phyloP scores from a whole-genome alignment of 2,888 invertebrate species.

The Cantharis lateralis region DNA sequence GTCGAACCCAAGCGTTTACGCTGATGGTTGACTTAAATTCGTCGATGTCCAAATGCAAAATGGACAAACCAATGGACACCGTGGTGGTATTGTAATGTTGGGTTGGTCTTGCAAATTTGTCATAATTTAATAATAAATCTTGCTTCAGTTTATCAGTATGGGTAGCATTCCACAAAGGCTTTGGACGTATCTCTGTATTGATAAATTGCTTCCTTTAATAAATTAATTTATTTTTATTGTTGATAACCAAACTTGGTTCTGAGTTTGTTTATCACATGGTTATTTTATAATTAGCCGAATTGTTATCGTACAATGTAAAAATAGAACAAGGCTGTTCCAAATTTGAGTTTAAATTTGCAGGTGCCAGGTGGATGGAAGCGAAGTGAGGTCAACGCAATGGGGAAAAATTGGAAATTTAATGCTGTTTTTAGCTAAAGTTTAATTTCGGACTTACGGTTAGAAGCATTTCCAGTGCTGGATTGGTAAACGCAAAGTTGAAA shows the following conservation, averaged over 20 bases:
- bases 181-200: slow-evolving; percentile 46
- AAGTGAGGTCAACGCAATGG: slow-evolving; percentile 26
- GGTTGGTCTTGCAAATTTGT: slow-evolving; percentile 61
- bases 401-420: neutral
- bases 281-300: neutral
- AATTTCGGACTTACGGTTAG: slow-evolving; percentile 23
- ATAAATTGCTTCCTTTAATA: slow-evolving; percentile 25
- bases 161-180: slow-evolving; percentile 61
- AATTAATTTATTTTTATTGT: slow-evolving; percentile 2
- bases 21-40: slow-evolving; percentile 66
- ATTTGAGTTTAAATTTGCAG: neutral
- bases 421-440: neutral
- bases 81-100: slow-evolving; percentile 59
- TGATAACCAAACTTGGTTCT: neutral
- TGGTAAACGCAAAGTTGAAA: slow-evolving; percentile 24
- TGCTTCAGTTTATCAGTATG: slow-evolving; percentile 61
- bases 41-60: slow-evolving; percentile 69
- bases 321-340: neutral
- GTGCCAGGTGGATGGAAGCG: neutral
- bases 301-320: neutral
- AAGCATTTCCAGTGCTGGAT: slow-evolving; percentile 8
- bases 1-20: slow-evolving; percentile 63
- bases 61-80: slow-evolving; percentile 62
- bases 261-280: neutral
- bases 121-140: slow-evolving; percentile 62